Evolutionary conservation across 1,140 invertebrate species (phyloP), one percentile per base, ranked within the genome.

Genomic region (Euura saliciscinereae): DNA sequence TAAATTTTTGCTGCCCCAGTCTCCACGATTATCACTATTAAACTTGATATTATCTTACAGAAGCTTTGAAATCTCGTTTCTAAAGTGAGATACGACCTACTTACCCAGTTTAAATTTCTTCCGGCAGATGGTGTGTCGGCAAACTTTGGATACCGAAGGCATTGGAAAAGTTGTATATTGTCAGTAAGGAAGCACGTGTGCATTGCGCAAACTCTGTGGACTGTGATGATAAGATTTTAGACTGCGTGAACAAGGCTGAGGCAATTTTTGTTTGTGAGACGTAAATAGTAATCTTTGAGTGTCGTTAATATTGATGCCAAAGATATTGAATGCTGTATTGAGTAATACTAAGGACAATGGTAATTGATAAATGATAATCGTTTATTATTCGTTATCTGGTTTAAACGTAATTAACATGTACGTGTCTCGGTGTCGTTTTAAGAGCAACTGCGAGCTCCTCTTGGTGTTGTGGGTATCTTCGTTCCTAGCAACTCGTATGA

Each of bases 381-480:
- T 85, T 83, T 78, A 79, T 79, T 78, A 79, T 81, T 83, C 82
- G 80, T 80, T 77, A 79, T 86, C 86, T 85, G 78, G 79, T 86
- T 85, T 85, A 83, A 59, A 85, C 81, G 81, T 87, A 28, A 28
- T 28, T 28, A 28, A 28, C 28, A 28, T 28, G 28, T 28, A 28
- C 28, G 28, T 28, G 84, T 86, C 85, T 87, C 82, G 85, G 82
- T 87, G 86, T 87, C 84, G 84, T 86, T 83, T 59, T 59, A n/a
- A 8, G 51, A 59, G 83, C 83, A 75, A 75, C 75, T 79, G 51
- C 51, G 80, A 86, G 83, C 84, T 85, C 85, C 81, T 28, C 28
- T 87, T 83, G 84, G 82, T 87, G 86, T 87, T 86, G 85, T 87
- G 85, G 81, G 85, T 86, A 87, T 86, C 85, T 82, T 87, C 84